phyloP scores from a whole-genome alignment of 2,113 vertebrate species.

The Uria lomvia region DNA sequence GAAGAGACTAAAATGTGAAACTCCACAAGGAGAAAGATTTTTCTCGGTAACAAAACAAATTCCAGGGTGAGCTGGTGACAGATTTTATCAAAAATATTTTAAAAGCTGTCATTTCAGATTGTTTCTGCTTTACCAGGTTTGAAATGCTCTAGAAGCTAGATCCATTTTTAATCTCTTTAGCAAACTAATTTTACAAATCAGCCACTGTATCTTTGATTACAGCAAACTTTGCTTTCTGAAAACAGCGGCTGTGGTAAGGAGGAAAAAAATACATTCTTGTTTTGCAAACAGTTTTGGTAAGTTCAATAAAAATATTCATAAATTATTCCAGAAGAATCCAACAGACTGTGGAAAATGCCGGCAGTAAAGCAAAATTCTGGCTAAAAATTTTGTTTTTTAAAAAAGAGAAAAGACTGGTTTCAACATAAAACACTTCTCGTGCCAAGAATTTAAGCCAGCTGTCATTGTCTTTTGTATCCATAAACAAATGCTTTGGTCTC shows the following conservation, averaged over 20 bases:
- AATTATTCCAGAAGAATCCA: neutral
- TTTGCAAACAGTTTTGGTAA: neutral
- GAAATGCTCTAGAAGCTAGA: neutral
- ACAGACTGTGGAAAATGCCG: neutral
- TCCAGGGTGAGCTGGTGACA: slow-evolving; percentile 10
- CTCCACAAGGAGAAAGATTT: neutral
- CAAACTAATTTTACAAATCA: neutral
- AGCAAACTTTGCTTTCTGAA: neutral
- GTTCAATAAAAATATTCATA: neutral
- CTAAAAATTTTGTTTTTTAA: neutral
- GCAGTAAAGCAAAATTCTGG: neutral
- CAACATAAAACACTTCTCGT: neutral
- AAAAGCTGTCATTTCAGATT: slow-evolving; percentile 28
- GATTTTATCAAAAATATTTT: slow-evolving; percentile 33
- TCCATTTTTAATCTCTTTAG: neutral
- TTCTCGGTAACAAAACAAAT: slow-evolving; percentile 6
- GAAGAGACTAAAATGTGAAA: slow-evolving; percentile 32
- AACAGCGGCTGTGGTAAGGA: neutral
- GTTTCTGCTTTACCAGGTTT: neutral
- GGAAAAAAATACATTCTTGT: neutral
- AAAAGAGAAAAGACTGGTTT: neutral
- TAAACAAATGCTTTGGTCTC: slow-evolving; percentile 53
- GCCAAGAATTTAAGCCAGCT: slow-evolving; percentile 52
- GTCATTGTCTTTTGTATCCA: slow-evolving; percentile 46
- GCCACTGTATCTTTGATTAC: neutral